A percentile compares a stretch with the other conserved stretches of the same genome.
phyloP scores from a whole-genome alignment of 2,797 vertebrate genomes.

The Argyrosomus regius region DNA sequence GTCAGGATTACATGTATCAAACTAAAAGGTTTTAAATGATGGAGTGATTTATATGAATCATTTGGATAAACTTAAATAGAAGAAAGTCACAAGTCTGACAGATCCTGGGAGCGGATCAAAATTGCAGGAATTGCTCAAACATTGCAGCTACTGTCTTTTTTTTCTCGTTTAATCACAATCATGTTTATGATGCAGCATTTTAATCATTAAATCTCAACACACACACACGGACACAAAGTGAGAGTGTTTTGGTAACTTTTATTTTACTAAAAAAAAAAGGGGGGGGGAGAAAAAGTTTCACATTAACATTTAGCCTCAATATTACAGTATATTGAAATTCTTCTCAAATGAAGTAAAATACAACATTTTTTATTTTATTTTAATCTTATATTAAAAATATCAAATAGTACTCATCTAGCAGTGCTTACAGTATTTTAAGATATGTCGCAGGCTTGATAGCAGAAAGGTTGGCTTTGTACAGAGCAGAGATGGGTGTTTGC shows the following conservation, averaged over 20 bases:
- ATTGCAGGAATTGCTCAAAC: neutral
- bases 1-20: neutral
- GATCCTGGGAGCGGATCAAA: neutral
- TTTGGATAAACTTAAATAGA: neutral
- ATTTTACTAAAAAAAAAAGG: slow-evolving; percentile 83
- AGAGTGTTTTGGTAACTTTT: slow-evolving; percentile 82
- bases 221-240: slow-evolving; percentile 38
- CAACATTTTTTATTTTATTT: slow-evolving; percentile 82
- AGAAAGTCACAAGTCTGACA: neutral
- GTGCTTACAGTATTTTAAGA: slow-evolving; percentile 84
- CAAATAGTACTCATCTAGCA: slow-evolving; percentile 87
- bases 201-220: neutral
- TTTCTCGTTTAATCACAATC: neutral
- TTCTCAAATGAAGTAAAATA: slow-evolving; percentile 87
- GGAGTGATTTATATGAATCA: neutral
- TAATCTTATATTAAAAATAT: slow-evolving; percentile 89
- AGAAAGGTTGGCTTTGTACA: slow-evolving; percentile 79
- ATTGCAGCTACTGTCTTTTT: too few relatives aligned
- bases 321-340: slow-evolving; percentile 86
- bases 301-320: slow-evolving; percentile 86
- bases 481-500: slow-evolving; percentile 54
- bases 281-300: slow-evolving; percentile 74
- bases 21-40: neutral
- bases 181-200: neutral
- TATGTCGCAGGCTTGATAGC: slow-evolving; percentile 83